phyloP scores from a whole-genome alignment of 1,140 invertebrate genomes.

The Nephila pilipes region DNA sequence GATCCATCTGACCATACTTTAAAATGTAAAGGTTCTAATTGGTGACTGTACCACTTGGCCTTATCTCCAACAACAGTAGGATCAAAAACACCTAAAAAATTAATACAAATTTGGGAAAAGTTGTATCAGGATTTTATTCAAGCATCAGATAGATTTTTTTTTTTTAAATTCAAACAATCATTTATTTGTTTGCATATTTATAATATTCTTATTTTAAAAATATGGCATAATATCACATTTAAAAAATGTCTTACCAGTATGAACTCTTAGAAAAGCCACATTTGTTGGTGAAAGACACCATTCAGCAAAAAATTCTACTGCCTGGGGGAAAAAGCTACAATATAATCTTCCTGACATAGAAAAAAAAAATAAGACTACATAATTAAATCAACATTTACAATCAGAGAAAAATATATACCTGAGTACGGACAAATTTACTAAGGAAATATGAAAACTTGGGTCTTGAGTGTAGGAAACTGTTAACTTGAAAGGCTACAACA shows the following conservation, averaged over 20 bases:
- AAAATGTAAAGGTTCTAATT: constrained; percentile 94
- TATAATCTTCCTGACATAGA: neutral
- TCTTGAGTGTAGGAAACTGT: constrained; percentile 96
- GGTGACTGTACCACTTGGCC: constrained; percentile 93
- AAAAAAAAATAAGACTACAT: constrained; percentile 21
- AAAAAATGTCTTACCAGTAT: constrained; percentile 86
- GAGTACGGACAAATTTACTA: constrained; percentile 91
- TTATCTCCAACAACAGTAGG: constrained; percentile 96
- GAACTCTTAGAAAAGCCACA: constrained; percentile 97
- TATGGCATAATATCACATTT: too few relatives aligned
- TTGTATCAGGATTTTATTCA: too few relatives aligned
- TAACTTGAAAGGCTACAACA: constrained; percentile 99
- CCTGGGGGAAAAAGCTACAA: constrained; percentile 83
- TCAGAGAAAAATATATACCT: constrained; percentile 83
- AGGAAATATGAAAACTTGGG: constrained; percentile 90
- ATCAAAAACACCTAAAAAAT: constrained; percentile 88
- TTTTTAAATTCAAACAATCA: neutral
- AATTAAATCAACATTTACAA: neutral
- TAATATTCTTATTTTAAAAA: neutral
- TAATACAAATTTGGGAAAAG: too few relatives aligned
- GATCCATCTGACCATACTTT: constrained; percentile 94
- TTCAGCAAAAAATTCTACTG: constrained; percentile 98
- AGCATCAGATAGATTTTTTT: too few relatives aligned
- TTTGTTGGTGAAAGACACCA: constrained; percentile 98
- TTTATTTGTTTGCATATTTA: neutral